Percentiles rank a stretch among this genome's conserved stretches.
phyloP scores from a whole-genome alignment of 2,797 vertebrate species.

The Acomys russatus region DNA sequence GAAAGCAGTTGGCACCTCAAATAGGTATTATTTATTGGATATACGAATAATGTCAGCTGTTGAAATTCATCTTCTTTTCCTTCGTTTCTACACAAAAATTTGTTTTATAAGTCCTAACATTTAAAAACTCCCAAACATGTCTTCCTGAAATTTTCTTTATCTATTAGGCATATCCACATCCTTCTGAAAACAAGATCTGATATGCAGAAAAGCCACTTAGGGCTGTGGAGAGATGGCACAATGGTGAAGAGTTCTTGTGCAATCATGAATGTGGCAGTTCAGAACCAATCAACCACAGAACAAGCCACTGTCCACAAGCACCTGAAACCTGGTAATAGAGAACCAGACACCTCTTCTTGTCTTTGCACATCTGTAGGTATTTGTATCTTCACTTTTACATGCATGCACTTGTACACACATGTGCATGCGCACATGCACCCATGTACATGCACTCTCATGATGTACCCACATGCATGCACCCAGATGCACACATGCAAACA shows the following conservation, averaged over 20 bases:
- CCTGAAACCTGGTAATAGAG: not conserved
- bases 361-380: not conserved
- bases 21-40: not conserved
- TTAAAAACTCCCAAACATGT: not conserved
- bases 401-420: not conserved
- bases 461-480: not conserved
- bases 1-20: not conserved
- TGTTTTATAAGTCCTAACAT: slow-evolving; percentile 36
- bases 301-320: not conserved
- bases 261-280: not conserved
- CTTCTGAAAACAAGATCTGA: not conserved
- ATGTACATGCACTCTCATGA: not conserved
- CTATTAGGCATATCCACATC: not conserved
- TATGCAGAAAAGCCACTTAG: not conserved
- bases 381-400: not conserved
- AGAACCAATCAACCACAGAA: not conserved
- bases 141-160: not conserved
- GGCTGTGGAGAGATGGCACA: not conserved
- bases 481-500: not conserved
- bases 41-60: not conserved
- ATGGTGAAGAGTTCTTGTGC: not conserved
- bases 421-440: not conserved
- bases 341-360: not conserved
- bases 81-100: not conserved
- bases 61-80: not conserved